Conservation (phyloP, 37 sponge, comb jelly and placozoan genomes). For the Chondrilla cf. caribensis region DNA sequence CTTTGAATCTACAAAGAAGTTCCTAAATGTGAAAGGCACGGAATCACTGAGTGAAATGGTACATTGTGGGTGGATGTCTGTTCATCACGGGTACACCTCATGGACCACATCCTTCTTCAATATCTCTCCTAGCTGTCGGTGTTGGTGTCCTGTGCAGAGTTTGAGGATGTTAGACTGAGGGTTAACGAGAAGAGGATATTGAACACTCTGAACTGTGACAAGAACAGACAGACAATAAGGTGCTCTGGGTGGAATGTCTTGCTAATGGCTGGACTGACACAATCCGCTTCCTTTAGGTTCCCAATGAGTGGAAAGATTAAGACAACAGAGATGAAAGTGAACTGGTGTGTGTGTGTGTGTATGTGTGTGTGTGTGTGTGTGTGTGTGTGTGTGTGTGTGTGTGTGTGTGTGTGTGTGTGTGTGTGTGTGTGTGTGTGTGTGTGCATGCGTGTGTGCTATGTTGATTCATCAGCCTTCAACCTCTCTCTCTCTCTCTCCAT, state of each 20-base stretch:
- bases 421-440: no score
- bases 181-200: conserved; percentile 87
- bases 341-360: conserved; percentile 90
- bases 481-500: neutral
- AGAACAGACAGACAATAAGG: conserved; percentile 83
- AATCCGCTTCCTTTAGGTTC: conserved; percentile 41
- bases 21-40: conserved; percentile 59
- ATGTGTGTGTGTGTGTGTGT: no score
- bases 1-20: conserved; percentile 88
- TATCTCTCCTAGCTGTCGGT: conserved; percentile 39
- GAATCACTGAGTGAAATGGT: conserved; percentile 64
- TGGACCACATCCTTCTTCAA: neutral
- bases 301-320: conserved; percentile 93
- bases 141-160: conserved; percentile 79
- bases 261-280: neutral
- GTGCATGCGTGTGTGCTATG: no score
- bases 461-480: no score
- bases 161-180: conserved; percentile 87
- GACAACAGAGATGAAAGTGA: conserved; percentile 93
- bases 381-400: no score
- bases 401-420: no score
- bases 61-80: neutral
- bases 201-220: conserved; percentile 90
- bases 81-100: neutral
- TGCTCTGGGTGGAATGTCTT: neutral